Conservation (phyloP, 2,797 vertebrate genomes). For the Enteromius fasciolatus region DNA sequence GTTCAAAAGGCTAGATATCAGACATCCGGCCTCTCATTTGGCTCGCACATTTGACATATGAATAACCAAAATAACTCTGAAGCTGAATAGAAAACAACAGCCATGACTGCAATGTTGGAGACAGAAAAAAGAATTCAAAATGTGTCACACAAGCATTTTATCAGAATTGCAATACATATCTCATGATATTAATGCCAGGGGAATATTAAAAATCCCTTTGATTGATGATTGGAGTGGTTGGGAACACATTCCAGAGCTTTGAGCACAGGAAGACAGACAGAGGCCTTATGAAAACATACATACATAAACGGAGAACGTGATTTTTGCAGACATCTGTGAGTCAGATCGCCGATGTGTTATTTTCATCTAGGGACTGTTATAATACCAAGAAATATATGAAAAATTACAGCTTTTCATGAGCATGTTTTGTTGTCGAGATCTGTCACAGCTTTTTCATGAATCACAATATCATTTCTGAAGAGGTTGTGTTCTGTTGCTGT, state of each 20-base stretch:
- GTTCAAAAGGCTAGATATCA: conserved; percentile 16
- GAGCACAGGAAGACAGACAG: neutral
- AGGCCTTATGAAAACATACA: neutral
- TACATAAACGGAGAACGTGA: neutral
- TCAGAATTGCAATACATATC: neutral
- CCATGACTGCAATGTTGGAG: neutral
- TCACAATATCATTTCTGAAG: conserved; percentile 3
- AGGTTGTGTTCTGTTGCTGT: neutral
- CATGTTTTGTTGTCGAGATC: neutral
- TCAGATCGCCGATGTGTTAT: neutral
- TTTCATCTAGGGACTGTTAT: neutral
- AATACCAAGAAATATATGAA: neutral
- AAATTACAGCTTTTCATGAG: neutral
- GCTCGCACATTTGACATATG: neutral
- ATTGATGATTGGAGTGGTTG: neutral
- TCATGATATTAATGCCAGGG: conserved; percentile 1
- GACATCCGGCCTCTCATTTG: neutral
- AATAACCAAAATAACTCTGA: neutral
- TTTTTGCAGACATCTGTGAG: neutral
- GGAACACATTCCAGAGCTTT: neutral
- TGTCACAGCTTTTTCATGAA: neutral
- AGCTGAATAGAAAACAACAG: neutral
- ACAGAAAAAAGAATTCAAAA: conserved; percentile 2
- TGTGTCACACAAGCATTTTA: neutral
- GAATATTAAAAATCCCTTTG: conserved; percentile 15